Percentiles rank a stretch among this genome's conserved stretches.
Evolutionary conservation across 2,888 invertebrate genomes (phyloP).

Genomic region (Serrognathus titanus): DNA sequence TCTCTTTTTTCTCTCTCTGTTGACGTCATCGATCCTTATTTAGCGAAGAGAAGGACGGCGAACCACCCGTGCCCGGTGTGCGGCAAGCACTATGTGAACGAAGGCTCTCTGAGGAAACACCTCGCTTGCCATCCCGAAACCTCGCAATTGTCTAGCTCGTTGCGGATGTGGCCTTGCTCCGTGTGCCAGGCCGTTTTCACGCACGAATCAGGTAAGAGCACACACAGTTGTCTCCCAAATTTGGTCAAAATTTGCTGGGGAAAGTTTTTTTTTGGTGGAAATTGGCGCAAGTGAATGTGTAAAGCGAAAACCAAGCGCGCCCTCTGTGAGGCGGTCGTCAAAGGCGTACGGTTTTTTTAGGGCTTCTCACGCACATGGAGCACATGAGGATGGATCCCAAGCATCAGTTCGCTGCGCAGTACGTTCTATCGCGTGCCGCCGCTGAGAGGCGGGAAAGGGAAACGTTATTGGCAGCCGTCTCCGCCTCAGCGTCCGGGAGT

Average conservation of each 20-base stretch:
- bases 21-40: conserved; percentile 73
- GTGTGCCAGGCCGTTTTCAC: conserved; percentile 94
- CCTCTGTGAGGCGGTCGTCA: too few species aligned
- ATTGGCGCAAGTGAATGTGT: too few species aligned
- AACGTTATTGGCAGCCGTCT: conserved; percentile 61
- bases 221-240: conserved; percentile 2
- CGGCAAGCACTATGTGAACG: conserved; percentile 94
- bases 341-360: conserved; percentile 49
- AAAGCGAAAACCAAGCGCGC: too few species aligned
- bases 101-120: conserved; percentile 88
- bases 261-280: background rate
- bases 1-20: conserved; percentile 58
- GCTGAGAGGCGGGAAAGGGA: conserved; percentile 87
- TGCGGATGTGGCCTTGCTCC: conserved; percentile 95
- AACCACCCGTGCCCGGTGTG: conserved; percentile 94
- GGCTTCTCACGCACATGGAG: conserved; percentile 90
- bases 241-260: background rate
- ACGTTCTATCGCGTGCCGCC: conserved; percentile 85
- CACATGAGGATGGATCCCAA: conserved; percentile 97
- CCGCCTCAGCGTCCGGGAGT: conserved; percentile 57
- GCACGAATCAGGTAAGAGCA: conserved; percentile 79
- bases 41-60: conserved; percentile 90
- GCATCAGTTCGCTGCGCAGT: conserved; percentile 93
- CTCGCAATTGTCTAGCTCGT: conserved; percentile 63
- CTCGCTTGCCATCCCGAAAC: conserved; percentile 92